Percentiles rank a stretch among this genome's conserved stretches.
These are phyloP conservation scores for Phthorimaea operculella DNA, from an alignment of 1,140 invertebrate species.

Conservation along the genomic window DNA sequence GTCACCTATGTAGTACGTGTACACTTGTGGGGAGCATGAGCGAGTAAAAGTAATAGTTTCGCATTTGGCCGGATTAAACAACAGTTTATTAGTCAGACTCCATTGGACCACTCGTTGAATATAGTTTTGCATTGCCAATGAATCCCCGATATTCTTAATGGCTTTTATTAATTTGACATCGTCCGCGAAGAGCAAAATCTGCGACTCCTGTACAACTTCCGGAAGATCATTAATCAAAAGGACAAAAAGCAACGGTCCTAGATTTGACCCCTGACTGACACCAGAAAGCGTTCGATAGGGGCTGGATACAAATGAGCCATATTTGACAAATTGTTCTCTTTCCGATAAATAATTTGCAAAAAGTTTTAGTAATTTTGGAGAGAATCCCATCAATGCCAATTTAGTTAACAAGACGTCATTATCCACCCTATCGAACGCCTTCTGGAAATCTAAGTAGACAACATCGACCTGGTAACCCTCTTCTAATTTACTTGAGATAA, in stretches of 20 bases:
- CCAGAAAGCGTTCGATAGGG: background rate
- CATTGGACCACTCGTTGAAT: background rate
- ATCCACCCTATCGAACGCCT: background rate
- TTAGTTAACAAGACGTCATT: background rate
- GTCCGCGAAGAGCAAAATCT: constrained; percentile 1
- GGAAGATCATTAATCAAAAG: background rate
- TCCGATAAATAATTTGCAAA: background rate
- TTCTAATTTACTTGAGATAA: background rate
- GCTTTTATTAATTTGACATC: constrained; percentile 1
- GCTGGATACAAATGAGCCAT: background rate
- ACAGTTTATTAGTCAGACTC: background rate
- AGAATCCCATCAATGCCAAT: background rate
- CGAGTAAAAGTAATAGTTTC: constrained; percentile 2
- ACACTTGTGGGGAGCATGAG: background rate
- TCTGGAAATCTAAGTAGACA: background rate
- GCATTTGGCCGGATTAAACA: background rate
- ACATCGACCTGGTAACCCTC: background rate
- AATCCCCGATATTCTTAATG: background rate
- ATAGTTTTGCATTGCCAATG: background rate
- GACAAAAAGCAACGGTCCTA: background rate
- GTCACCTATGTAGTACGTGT: background rate
- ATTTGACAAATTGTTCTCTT: constrained; percentile 1
- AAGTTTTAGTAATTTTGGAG: background rate
- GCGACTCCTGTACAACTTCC: background rate
- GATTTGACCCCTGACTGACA: constrained; percentile 2